Evolutionary conservation across 2,113 vertebrate species (phyloP), one percentile per base, ranked within the genome.

Genomic region (Epinephelus lanceolatus): DNA sequence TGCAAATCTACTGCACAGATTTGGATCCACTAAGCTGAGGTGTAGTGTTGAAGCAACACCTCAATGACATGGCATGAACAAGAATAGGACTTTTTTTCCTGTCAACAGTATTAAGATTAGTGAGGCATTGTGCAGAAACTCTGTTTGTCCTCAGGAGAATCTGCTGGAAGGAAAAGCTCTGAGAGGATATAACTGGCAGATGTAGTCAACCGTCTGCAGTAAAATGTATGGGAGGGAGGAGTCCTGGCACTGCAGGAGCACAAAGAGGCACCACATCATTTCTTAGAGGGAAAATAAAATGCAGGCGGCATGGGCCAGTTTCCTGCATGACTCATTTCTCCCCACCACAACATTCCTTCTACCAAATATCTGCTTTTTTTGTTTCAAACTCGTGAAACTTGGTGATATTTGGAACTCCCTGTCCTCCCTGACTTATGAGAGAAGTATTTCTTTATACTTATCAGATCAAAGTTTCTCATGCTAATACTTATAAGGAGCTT

Each of bases 261-360:
- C 27, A 70, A 53, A 71, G 63, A 76, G 62, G 45, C 45, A 56
- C 45, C 25, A 49, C 56, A 68, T 17, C 8, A 19, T 47, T 30
- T 67, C 57, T 88, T 5, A 5, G 55, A 66, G 66, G 63, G 18
- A 17, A 73, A 78, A 30, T 11, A 69, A 55, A 84, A 21, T 18
- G 8, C 56, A 68, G 59, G 10, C 49, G 55, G 71, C 63, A 76
- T 4, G 74, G n/a, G 57, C 45, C 66, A 25, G 60, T 85, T 81
- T 85, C 77, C 81, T 68, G 71, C 59, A 42, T 95, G 93, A 95
- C 83, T 94, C 93, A 95, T 70, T 85, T 85, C 66, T 83, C 76
- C 89, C 91, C 81, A 85, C 89, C 91, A 80, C 86, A 87, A 66
- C 59, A 89, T 88, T 90, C 79, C 73, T 82, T 52, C 47, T n/a